Conservation (phyloP, 1,140 invertebrate genomes). For the Brachionus sp. region DNA sequence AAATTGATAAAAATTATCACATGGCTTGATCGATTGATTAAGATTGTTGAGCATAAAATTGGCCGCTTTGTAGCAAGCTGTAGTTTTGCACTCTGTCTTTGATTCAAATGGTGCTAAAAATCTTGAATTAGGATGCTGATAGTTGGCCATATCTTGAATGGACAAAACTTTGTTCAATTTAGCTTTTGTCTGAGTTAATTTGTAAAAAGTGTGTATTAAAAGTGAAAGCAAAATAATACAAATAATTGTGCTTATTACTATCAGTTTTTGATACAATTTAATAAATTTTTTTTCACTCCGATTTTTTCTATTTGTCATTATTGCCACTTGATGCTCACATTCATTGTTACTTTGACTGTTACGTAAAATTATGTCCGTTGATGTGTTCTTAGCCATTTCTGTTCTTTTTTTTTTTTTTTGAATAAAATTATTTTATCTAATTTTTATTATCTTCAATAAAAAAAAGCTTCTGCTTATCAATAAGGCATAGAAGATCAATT, state of each 20-base stretch:
- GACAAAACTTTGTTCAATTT: not conserved
- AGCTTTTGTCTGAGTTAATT: not conserved
- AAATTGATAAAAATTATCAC: slow-evolving; percentile 44
- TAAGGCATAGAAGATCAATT: not conserved
- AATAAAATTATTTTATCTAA: not conserved
- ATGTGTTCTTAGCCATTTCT: not conserved
- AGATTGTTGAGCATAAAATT: slow-evolving; percentile 1
- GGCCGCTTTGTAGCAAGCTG: slow-evolving; percentile 11
- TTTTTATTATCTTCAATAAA: not conserved
- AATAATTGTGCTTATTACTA: not conserved
- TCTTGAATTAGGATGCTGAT: not conserved
- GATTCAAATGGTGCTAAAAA: not conserved
- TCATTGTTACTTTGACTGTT: not conserved
- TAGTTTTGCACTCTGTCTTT: not conserved
- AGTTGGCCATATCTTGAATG: not conserved
- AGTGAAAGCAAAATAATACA: not conserved
- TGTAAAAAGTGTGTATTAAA: not conserved
- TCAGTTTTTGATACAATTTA: not conserved
- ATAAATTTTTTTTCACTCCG: not conserved
- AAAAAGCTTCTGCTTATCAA: not conserved
- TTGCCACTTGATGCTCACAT: not conserved
- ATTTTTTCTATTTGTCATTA: not conserved
- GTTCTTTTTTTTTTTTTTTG: not conserved
- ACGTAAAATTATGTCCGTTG: not conserved
- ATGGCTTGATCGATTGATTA: slow-evolving; percentile 29